Evolutionary conservation across 2,113 vertebrate species (phyloP), one percentile per base, ranked within the genome.

Genomic region (Phyllostomus hastatus): DNA sequence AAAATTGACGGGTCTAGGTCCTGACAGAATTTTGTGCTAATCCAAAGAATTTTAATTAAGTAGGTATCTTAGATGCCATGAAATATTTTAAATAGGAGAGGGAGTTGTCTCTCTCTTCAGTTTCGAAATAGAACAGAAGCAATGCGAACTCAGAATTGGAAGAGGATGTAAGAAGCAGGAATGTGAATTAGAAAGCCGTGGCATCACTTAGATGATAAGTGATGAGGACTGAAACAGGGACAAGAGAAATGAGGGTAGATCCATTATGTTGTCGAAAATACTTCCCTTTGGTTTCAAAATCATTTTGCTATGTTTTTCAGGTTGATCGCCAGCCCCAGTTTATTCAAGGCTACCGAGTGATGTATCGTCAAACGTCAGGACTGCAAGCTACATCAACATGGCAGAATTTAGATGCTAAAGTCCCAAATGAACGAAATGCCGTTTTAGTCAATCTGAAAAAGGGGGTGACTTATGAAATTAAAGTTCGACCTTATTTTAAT

Each of bases 261-360:
- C 35, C 20, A 7, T 2, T 31, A 19, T 78, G 35, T 10, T 9
- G 9, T 57, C 35, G 22, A 17, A 22, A 48, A 48, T 38, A 20
- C 26, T 50, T 69, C 26, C 31, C 24, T 52, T 57, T 35, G 6
- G 35, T 69, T 75, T 88, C 54, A 79, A n/a, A 75, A 28, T 1
- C 14, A 31, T 12, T 83, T 80, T 90, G 2, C 80, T 96, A 11
- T 35, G 22, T 15, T 93, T 96, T 96, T 52, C 33, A 99, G 99
- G 99, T 99, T 94, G 99, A 99, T 91, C 99, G 99, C 31, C 99
- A 99, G 94, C 99, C 99, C 7, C 99, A 99, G 98, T 99, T 99
- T 97, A 99, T 99, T 97, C 99, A 99, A 98, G 99, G 99, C 75
- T 99, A 99, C 98, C 97, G 99, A 41, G 99, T 99, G 61, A 98